Conservation (phyloP, 2,113 vertebrate species). For the Stigmatopora argus region DNA sequence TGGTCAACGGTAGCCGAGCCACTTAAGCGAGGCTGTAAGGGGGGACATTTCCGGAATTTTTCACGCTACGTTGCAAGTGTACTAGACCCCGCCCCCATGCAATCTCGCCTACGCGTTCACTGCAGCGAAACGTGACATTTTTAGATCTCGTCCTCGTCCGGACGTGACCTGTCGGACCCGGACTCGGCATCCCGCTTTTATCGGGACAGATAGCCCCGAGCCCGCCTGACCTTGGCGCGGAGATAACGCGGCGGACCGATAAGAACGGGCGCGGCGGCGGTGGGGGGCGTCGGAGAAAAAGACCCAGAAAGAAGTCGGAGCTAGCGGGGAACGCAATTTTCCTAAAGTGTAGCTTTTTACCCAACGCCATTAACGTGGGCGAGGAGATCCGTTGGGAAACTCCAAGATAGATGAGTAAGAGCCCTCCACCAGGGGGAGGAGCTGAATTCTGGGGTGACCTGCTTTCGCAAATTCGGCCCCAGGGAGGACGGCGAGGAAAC, state of each 20-base stretch:
- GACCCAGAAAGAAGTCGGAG: constrained; percentile 2
- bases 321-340: constrained; percentile 36
- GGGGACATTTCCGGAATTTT: no score
- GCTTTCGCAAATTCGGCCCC: constrained; percentile 68
- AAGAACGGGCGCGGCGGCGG: constrained; percentile 24
- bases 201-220: constrained; percentile 62
- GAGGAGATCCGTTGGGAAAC: constrained; percentile 59
- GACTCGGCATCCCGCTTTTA: constrained; percentile 53
- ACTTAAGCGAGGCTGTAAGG: no score
- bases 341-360: constrained; percentile 48
- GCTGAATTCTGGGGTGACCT: constrained; percentile 62
- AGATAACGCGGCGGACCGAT: constrained; percentile 64
- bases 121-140: constrained; percentile 29
- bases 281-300: constrained; percentile 2
- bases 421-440: constrained; percentile 39
- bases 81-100: background rate
- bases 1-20: no score
- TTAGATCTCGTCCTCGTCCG: constrained; percentile 37
- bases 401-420: constrained; percentile 68
- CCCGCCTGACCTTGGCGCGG: constrained; percentile 65
- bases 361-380: constrained; percentile 56
- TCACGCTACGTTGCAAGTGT: background rate
- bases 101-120: constrained; percentile 1
- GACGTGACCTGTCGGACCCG: constrained; percentile 39
- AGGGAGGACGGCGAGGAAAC: constrained; percentile 50